Evolutionary conservation across 1,140 invertebrate species (phyloP), one percentile per base, ranked within the genome.

Genomic region (Drosophila rufa): DNA sequence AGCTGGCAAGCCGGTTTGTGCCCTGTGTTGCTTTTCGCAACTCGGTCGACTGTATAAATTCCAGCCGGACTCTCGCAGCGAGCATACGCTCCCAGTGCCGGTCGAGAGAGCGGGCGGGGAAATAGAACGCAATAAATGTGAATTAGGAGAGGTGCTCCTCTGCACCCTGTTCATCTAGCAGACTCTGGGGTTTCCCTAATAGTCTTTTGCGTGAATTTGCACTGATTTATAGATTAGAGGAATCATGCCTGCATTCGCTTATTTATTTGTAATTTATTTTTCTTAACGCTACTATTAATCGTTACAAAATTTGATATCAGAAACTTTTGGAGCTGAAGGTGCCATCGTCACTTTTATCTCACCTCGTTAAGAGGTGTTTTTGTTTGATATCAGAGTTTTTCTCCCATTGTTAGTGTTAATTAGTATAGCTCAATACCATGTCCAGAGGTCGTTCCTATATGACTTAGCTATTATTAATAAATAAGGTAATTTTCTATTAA

Each of bases 1-100:
- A 47, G 60, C 53, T 56, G 70, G 69, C 60, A 79, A 89, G 82
- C 83, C 84, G 83, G 84, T 83, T 86, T 86, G 30, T 51, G 58
- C 47, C 36, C 65, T 78, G 36, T 70, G 68, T 62, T 79, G 75
- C 43, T 79, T 59, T 78, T 74, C 56, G 70, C 70, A 80, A 64
- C 74, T 76, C 58, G 74, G 42, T 66, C 58, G 53, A 22, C 36
- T 80, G 80, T 84, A 81, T 84, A 84, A 84, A 83, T 83, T 83
- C 55, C n/a, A 45, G 60, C 62, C 50, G 55, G 46, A 27, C 56
- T 61, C 66, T 60, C 50, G 55, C 58, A 50, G 19, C 40, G 15
- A 75, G 62, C 82, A 69, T 80, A 73, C 77, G 66, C 62, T 80
- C 22, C 30, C 36, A 27, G 45, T 59, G 22, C 22, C 50, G 67